Conservation (phyloP, 2,797 vertebrate genomes). For the Acanthiza pusilla region DNA sequence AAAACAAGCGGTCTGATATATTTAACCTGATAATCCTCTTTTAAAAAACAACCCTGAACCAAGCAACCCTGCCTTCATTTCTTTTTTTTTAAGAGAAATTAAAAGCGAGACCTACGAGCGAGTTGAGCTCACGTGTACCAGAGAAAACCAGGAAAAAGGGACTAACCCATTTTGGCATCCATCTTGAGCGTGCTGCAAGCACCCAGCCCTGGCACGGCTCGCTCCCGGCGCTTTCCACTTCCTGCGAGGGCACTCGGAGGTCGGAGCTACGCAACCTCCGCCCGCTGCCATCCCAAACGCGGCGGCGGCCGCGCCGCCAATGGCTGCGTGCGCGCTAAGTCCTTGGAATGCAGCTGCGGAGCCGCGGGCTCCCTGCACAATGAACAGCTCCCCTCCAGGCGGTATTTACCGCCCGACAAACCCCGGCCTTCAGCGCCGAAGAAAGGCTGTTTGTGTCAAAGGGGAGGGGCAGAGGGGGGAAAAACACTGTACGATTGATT, state of each 20-base stretch:
- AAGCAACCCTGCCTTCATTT: background rate
- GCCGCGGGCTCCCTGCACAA: background rate
- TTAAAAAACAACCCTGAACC: background rate
- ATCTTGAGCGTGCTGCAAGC: constrained; percentile 79
- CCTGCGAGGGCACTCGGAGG: constrained; percentile 61
- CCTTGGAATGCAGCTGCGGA: background rate
- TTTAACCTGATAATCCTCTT: background rate
- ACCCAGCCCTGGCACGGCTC: constrained; percentile 49
- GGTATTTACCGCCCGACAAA: background rate
- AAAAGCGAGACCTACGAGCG: background rate
- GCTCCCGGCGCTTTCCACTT: constrained; percentile 54
- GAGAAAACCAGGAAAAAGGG: background rate
- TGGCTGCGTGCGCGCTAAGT: background rate
- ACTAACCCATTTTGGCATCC: constrained; percentile 89
- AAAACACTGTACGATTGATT: background rate
- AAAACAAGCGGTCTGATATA: background rate
- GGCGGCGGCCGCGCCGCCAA: background rate
- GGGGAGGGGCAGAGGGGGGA: background rate
- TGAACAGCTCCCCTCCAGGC: background rate
- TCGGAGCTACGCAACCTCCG: constrained; percentile 31
- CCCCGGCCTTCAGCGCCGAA: background rate
- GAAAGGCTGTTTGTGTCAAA: background rate
- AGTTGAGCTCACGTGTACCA: accelerated
- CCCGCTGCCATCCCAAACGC: background rate
- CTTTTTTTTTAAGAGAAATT: background rate